Conservation (phyloP, 2,113 vertebrate species). For the Clupea harengus region DNA sequence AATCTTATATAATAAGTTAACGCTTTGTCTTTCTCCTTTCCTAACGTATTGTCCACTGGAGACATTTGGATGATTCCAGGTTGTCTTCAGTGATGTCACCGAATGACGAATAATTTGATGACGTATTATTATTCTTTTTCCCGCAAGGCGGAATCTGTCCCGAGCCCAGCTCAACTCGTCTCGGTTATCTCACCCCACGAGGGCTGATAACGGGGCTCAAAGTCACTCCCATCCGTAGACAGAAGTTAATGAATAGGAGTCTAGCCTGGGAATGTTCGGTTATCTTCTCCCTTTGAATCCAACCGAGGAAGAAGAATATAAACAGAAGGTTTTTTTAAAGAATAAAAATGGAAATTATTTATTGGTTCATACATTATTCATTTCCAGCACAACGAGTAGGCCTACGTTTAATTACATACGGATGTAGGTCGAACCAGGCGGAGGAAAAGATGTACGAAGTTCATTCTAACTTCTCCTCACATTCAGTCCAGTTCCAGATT, state of each 20-base stretch:
- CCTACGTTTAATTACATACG: not conserved
- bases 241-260: not conserved
- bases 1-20: not conserved
- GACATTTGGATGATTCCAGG: not conserved
- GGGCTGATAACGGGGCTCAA: not conserved
- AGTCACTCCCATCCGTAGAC: not conserved
- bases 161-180: not conserved
- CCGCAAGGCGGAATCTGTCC: not conserved
- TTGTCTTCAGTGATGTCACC: not conserved
- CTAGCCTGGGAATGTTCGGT: not conserved
- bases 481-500: not conserved
- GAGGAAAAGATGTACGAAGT: not conserved
- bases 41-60: not conserved
- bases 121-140: not conserved
- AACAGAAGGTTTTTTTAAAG: not conserved
- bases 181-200: not conserved
- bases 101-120: not conserved
- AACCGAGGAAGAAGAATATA: not conserved
- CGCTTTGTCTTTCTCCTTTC: not conserved
- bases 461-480: not conserved
- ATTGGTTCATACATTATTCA: slow-evolving; percentile 1
- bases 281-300: not conserved
- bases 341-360: slow-evolving; percentile 11
- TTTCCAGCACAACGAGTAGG: not conserved
- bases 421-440: not conserved